Evolutionary conservation across 2,113 vertebrate genomes (phyloP), one percentile per base, ranked within the genome.

Genomic region (Campylomormyrus tamandua): DNA sequence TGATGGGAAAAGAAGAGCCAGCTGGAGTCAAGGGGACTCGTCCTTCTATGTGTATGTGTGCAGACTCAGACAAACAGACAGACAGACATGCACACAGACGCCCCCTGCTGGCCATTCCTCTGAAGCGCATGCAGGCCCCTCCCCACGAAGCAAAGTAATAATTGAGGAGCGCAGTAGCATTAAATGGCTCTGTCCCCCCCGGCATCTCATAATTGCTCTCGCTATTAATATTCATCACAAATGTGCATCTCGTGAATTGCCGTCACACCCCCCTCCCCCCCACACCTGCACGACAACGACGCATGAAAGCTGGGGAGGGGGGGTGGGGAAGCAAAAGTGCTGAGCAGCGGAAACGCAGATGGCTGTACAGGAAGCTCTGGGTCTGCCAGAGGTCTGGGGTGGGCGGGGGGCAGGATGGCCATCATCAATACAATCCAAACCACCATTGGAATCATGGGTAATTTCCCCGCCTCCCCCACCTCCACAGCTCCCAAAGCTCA

Each of bases 101-200:
- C 35, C 45, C 83, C 45, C 83, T 24, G 24, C 24, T 85, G 48
- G 46, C 11, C 10, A 21, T 50, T 31, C 83, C 19, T 15, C 24
- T 11, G 83, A 49, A 87, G 77, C 39, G 58, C 77, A n/a, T n/a
- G n/a, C 24, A 5, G 49, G 83, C n/a, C 83, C 19, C 46, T 31
- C 48, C 24, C 10, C 48, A 31, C 13, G 83, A 50, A 88, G 84
- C 10, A 58, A 52, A 66, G 56, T 87, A 74, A 80, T 90, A 88
- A 91, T 90, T 91, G 84, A 92, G 83, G 80, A 87, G 87, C 49
- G 45, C 84, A 83, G 85, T 88, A 31, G 87, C 87, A 90, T 91
- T 91, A 27, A 85, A 49, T 31, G 56, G 89, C 87, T 62, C 50
- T 86, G 83, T 27, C 70, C 31, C 80, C n/a, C 21, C 11, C 49